Evolutionary conservation across 2,797 vertebrate genomes (phyloP), one percentile per base, ranked within the genome.

Genomic region (Etheostoma nigrum): DNA sequence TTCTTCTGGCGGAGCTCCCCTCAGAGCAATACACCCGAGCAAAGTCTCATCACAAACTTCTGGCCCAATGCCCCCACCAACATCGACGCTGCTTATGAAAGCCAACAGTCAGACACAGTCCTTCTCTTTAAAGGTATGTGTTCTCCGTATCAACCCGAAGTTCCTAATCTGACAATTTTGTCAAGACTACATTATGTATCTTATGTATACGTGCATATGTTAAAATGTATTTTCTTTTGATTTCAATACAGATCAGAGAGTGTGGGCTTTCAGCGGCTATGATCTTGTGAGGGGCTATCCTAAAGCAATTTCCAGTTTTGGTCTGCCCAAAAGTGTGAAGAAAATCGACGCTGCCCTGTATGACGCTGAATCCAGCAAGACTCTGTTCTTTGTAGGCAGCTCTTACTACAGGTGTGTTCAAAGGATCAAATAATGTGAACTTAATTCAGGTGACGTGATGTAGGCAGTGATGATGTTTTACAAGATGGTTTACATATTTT

Each of bases 41-140:
- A 83, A 61, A 92, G 91, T 83, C 90, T 93, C 72, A 96, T 97
- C 91, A 93, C 84, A 61, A 90, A 79, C 47, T 94, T 97, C 90
- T 98, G 97, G 96, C 94, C 96, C n/a, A 71, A 72, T 1, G 85
- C 95, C 19, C 96, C 97, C 11, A 23, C 58, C 58, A 88, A 87
- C 48, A 94, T 98, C 51, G 94, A 98, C 49, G 97, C 97, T 72
- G 96, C 86, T 0, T 97, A 96, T 86, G 96, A 98, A 81, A 96
- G 92, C 74, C 78, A 8, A 0, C 1, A 62, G 0, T 92, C 80
- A 44, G 96, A 96, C 78, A 92, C 74, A 40, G 83, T 97, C 57
- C 68, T 95, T 2, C 45, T 96, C 76, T 97, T 98, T 81, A 97
- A 96, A 96, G 95, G 97, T 97, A 79, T 83, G 40, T 18, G 10